Evolutionary conservation across 2,797 vertebrate species (phyloP), one percentile per base, ranked within the genome.

Genomic region (Eidolon dupreanum): DNA sequence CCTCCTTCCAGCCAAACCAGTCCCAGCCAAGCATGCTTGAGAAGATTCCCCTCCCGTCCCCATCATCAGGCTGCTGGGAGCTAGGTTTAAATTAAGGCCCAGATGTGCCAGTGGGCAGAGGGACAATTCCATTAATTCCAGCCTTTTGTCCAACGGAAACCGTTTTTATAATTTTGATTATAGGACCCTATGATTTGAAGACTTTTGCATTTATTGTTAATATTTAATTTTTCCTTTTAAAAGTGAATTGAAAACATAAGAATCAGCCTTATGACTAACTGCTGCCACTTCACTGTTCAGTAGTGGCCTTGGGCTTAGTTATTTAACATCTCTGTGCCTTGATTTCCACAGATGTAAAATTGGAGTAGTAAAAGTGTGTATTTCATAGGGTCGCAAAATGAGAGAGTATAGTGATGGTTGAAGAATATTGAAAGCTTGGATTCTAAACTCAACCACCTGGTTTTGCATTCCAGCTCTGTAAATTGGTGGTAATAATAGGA

Each of bases 51-150:
- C 65, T 77, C 46, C 24, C 28, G 4, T 49, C 49, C 61, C 83
- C 36, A 1, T 78, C 26, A 53, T 88, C 77, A 83, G 84, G 61
- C 68, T 51, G 26, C 68, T 22, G 33, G 46, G 82, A 59, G 68
- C 88, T 63, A 53, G 85, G 61, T 74, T 89, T 63, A 74, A 93
- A 95, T 94, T 66, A 95, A 95, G 88, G 81, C 68, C 61, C 70
- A 79, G 53, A 13, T 24, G 74, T 93, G 92, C 87, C 89, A 84
- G 79, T 1, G 49, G 91, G 70, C 0, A 0, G 46, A 63, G n/a
- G 71, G 41, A 15, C 17, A 57, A 9, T 41, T 43, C 43, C 6
- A 0, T 61, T 68, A 70, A 78, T 79, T 61, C 55, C 1, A 1
- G 82, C 66, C 92, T 92, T 82, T 74, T 73, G 53, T 93, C 36